phyloP scores from a whole-genome alignment of 2,113 vertebrate genomes.

The Plecotus auritus region DNA sequence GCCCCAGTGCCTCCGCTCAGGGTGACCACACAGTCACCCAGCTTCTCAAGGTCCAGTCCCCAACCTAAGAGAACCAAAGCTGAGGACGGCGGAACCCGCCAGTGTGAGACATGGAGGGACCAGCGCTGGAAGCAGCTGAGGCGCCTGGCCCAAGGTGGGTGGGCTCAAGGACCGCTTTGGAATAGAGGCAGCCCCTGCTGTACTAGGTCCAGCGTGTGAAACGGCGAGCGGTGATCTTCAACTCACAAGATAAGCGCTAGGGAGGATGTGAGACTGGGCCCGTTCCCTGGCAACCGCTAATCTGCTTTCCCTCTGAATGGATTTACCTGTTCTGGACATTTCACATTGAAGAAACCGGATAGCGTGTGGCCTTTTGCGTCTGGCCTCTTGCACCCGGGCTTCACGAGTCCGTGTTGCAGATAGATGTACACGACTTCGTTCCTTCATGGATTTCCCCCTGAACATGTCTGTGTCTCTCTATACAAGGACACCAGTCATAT shows the following conservation, averaged over 20 bases:
- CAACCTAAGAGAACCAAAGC: background rate
- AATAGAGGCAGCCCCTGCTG: background rate
- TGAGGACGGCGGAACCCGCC: no score
- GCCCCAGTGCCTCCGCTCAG: background rate
- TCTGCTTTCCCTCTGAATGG: background rate
- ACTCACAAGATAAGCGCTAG: background rate
- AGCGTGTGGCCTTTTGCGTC: background rate
- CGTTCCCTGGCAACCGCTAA: rapidly evolving
- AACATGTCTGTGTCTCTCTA: background rate
- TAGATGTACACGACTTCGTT: rapidly evolving
- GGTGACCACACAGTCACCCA: background rate
- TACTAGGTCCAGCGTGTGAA: background rate
- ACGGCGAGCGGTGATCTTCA: background rate
- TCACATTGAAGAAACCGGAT: background rate
- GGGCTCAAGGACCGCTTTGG: no score
- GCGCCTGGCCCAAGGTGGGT: background rate
- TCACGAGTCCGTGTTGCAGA: background rate
- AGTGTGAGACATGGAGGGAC: background rate
- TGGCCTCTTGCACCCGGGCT: background rate
- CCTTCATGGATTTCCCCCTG: background rate
- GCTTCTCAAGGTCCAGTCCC: background rate
- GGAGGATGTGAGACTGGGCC: background rate
- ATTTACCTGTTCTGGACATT: background rate
- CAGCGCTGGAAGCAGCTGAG: background rate
- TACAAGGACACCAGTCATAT: no score